Evolutionary conservation across 2,113 vertebrate genomes (phyloP).

Genomic region (Miniopterus natalensis): DNA sequence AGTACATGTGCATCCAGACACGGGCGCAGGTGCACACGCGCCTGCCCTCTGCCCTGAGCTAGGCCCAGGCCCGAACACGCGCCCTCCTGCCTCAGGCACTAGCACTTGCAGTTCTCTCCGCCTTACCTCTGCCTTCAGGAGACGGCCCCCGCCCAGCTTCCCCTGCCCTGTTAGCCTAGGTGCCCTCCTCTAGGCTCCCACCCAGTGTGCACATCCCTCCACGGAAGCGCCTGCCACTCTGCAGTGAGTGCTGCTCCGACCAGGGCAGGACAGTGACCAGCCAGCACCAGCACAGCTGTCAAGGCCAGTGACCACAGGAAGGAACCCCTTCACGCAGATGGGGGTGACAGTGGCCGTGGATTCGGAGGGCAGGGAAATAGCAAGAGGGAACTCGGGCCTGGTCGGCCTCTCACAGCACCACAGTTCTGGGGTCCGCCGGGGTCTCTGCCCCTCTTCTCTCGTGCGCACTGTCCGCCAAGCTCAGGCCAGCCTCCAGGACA

Average conservation of each 20-base stretch:
- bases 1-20: neutral
- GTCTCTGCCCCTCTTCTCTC: neutral
- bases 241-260: neutral
- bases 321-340: too few species aligned
- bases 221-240: neutral
- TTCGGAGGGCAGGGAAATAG: neutral
- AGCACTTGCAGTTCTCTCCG: neutral
- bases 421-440: fast-evolving
- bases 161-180: fast-evolving
- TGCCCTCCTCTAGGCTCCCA: neutral
- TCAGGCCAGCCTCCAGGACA: neutral
- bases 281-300: neutral
- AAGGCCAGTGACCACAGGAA: neutral
- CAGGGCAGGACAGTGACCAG: neutral
- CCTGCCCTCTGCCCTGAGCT: too few species aligned
- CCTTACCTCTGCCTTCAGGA: neutral
- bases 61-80: neutral
- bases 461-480: neutral
- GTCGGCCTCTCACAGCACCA: neutral
- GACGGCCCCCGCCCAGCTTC: neutral
- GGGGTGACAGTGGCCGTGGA: neutral
- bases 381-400: neutral
- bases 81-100: neutral
- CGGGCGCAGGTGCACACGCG: fast-evolving
- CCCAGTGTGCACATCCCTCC: neutral